phyloP scores from a whole-genome alignment of 2,113 vertebrate genomes.

The Centropus bengalensis region DNA sequence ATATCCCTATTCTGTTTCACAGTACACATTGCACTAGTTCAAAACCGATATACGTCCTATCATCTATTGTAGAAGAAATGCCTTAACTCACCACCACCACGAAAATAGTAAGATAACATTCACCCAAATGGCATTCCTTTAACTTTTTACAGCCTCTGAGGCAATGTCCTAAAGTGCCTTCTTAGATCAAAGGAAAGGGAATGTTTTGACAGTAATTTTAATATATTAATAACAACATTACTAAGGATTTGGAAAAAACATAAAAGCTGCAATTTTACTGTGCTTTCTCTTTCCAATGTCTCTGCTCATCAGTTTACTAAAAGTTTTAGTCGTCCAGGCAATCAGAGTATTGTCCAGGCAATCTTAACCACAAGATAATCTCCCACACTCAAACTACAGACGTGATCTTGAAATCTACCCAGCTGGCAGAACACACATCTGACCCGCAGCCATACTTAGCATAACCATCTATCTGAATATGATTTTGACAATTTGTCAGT shows the following conservation, averaged over 20 bases:
- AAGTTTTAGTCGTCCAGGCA: background rate
- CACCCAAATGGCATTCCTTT: background rate
- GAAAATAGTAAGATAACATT: background rate
- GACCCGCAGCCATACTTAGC: background rate
- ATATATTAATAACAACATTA: background rate
- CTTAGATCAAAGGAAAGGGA: background rate
- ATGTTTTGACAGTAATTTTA: background rate
- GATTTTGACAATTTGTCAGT: background rate
- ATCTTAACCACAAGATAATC: accelerated
- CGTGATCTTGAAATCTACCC: background rate
- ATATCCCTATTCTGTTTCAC: background rate
- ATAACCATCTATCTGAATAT: background rate
- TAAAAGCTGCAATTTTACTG: background rate
- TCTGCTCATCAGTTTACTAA: background rate
- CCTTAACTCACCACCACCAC: background rate
- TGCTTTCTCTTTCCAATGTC: background rate
- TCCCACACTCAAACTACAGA: background rate
- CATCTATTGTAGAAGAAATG: background rate
- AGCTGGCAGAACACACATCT: background rate
- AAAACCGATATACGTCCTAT: background rate
- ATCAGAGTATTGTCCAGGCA: accelerated
- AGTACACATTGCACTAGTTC: background rate
- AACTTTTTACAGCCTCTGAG: background rate
- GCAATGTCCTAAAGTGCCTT: background rate
- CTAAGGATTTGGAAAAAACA: background rate